Evolutionary conservation across 2,888 invertebrate genomes (phyloP).

Genomic region (Pristionchus entomophagus): DNA sequence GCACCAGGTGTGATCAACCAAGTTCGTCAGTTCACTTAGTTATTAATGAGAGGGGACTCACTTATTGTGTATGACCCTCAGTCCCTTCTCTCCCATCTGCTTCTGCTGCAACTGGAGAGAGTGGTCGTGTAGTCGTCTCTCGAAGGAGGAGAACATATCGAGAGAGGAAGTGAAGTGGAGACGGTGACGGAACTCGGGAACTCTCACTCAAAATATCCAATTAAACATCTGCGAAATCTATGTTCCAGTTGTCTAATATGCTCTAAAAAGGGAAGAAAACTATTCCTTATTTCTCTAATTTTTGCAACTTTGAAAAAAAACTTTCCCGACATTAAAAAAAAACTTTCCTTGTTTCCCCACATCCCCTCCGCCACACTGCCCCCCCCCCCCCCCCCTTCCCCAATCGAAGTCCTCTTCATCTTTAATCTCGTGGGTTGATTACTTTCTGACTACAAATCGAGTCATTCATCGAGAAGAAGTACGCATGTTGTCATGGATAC

Average conservation of each 20-base stretch:
- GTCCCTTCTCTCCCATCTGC: background rate
- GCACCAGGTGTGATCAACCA: too few relatives aligned
- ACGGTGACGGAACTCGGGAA: constrained; percentile 1
- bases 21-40: too few relatives aligned
- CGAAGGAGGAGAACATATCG: background rate
- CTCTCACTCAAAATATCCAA: background rate
- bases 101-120: background rate
- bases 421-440: background rate
- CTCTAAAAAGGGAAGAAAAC: too few relatives aligned
- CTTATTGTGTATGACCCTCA: background rate
- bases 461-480: background rate
- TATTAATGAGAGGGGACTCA: background rate
- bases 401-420: background rate
- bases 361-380: too few relatives aligned
- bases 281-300: too few relatives aligned
- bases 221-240: too few relatives aligned
- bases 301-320: too few relatives aligned
- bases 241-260: too few relatives aligned
- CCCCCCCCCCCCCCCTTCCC: background rate
- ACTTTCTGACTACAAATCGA: background rate
- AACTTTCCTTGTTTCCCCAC: too few relatives aligned
- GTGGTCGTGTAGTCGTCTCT: background rate
- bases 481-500: background rate
- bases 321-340: too few relatives aligned
- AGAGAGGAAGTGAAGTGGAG: background rate